A percentile compares a stretch with the other conserved stretches of the same genome.
Evolutionary conservation across 1,140 invertebrate species (phyloP).

Genomic region (Artemia franciscana): DNA sequence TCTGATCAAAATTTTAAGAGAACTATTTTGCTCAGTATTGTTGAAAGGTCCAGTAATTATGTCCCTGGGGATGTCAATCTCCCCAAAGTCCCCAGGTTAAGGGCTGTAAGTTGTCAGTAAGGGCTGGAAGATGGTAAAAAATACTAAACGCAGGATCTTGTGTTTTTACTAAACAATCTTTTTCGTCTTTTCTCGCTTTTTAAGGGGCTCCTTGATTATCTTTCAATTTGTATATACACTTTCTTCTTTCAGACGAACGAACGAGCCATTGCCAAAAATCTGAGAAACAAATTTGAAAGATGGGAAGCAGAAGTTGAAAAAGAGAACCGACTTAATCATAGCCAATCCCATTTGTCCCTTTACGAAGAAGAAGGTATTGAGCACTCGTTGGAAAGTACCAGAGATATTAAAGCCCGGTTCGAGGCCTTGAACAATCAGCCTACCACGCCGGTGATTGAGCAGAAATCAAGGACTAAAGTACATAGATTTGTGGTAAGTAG

Average conservation of each 20-base stretch:
- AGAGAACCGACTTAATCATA: slow-evolving; percentile 18
- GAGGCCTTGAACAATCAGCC: slow-evolving; percentile 38
- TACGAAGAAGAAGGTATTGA: slow-evolving; percentile 17
- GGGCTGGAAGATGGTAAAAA: no score
- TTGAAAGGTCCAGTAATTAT: no score
- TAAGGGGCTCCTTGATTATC: not conserved
- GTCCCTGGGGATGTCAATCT: no score
- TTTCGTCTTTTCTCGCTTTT: no score
- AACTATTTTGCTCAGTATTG: no score
- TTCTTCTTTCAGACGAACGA: slow-evolving; percentile 35
- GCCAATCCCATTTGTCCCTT: slow-evolving; percentile 10
- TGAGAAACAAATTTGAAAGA: slow-evolving; percentile 72
- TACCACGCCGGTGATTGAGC: slow-evolving; percentile 24
- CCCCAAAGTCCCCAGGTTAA: no score
- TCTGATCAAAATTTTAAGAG: no score
- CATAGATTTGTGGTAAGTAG: slow-evolving; percentile 70
- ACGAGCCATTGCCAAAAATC: slow-evolving; percentile 53
- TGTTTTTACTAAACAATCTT: no score
- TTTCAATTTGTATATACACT: no score
- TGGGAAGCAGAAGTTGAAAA: slow-evolving; percentile 44
- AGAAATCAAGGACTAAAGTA: slow-evolving; percentile 37
- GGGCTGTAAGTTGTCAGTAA: no score
- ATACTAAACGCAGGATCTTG: no score
- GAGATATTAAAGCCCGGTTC: slow-evolving; percentile 54
- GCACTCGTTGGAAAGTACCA: slow-evolving; percentile 41